phyloP scores from a whole-genome alignment of 2,888 invertebrate species.

The Drosophila quinaria region DNA sequence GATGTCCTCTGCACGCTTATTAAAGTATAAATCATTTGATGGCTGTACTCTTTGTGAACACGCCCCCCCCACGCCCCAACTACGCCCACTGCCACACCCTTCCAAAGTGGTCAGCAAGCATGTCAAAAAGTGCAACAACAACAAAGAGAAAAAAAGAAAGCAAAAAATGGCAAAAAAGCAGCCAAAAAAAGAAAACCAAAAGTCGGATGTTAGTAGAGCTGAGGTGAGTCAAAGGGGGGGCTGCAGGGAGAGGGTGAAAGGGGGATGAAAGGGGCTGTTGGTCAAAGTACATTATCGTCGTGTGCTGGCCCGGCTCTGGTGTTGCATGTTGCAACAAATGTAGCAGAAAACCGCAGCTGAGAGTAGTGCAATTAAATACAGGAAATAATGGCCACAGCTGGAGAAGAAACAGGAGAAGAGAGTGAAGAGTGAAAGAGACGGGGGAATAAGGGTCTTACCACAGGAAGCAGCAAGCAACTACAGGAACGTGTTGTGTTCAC shows the following conservation, averaged over 20 bases:
- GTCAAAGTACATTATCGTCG: slow-evolving; percentile 75
- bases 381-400: slow-evolving; percentile 80
- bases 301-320: slow-evolving; percentile 24
- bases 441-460: slow-evolving; percentile 6
- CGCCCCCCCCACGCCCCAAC: not conserved
- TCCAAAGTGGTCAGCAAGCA: slow-evolving; percentile 56
- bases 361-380: slow-evolving; percentile 81
- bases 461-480: slow-evolving; percentile 59
- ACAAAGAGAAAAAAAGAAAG: slow-evolving; percentile 18
- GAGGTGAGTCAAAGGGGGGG: not conserved
- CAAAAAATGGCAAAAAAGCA: slow-evolving; percentile 8
- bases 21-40: slow-evolving; percentile 79
- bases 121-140: slow-evolving; percentile 52
- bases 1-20: slow-evolving; percentile 77
- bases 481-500: slow-evolving; percentile 46
- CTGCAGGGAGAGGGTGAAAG: not conserved
- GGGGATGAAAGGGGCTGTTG: slow-evolving; percentile 22
- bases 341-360: slow-evolving; percentile 81
- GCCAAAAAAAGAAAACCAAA: slow-evolving; percentile 32
- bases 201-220: slow-evolving; percentile 17
- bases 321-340: slow-evolving; percentile 75
- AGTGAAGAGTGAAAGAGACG: too few relatives aligned
- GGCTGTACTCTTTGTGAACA: slow-evolving; percentile 6
- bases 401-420: slow-evolving; percentile 7
- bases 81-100: not conserved